These are phyloP conservation scores for Trilocha varians DNA, from an alignment of 2,888 invertebrate species.

Conservation along the genomic window DNA sequence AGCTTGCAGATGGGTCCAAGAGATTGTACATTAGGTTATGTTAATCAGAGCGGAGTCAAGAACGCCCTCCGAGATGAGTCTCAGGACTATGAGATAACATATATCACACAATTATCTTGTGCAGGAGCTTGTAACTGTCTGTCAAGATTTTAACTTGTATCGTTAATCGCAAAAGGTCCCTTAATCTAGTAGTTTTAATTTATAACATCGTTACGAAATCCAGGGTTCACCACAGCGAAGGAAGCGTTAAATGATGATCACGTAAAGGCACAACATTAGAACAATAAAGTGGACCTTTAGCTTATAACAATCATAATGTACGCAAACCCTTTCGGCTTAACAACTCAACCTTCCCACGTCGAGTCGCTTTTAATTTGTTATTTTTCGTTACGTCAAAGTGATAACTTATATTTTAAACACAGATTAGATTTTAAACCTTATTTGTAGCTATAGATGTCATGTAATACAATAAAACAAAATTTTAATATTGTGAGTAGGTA, in stretches of 20 bases:
- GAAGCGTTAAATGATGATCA: constrained; percentile 47
- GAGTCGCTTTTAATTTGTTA: constrained; percentile 31
- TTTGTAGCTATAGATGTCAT: neutral
- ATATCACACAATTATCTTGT: neutral
- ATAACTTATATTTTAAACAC: constrained; percentile 36
- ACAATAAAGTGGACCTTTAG: constrained; percentile 57
- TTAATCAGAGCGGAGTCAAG: neutral
- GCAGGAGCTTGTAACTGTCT: neutral
- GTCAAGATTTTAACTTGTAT: neutral
- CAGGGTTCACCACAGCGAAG: constrained; percentile 25
- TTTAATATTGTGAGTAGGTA: too few species aligned
- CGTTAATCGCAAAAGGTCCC: neutral
- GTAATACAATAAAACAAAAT: too few species aligned
- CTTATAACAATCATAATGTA: constrained; percentile 59
- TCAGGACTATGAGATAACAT: neutral
- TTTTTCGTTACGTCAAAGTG: constrained; percentile 35
- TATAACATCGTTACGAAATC: constrained; percentile 24
- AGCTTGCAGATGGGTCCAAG: neutral
- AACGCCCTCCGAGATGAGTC: neutral
- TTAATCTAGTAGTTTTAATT: constrained; percentile 28
- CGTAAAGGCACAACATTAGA: constrained; percentile 53
- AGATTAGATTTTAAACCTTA: neutral
- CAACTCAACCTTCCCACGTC: constrained; percentile 29
- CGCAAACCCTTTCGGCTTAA: constrained; percentile 48
- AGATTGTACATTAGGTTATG: neutral